These are phyloP conservation scores for Drosophila murphyi DNA, from an alignment of 1,140 invertebrate species.

Conservation along the genomic window DNA sequence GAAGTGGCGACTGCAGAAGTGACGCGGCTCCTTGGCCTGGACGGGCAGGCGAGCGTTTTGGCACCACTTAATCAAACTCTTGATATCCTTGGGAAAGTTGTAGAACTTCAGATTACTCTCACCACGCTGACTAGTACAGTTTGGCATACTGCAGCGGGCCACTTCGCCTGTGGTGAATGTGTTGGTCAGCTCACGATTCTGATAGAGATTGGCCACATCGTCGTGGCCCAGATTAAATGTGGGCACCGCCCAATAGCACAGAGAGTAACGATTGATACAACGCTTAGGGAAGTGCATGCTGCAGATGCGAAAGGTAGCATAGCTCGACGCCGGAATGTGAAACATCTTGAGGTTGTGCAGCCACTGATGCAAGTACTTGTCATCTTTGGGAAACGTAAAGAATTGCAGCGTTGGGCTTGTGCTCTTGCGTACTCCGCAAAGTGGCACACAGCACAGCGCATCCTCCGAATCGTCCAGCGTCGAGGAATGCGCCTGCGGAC, in stretches of 20 bases:
- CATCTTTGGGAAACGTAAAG: constrained; percentile 78
- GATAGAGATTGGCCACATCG: constrained; percentile 80
- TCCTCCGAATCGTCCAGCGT: constrained; percentile 75
- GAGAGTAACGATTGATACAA: constrained; percentile 77
- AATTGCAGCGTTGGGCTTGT: constrained; percentile 78
- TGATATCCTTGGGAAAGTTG: constrained; percentile 80
- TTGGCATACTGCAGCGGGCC: constrained; percentile 79
- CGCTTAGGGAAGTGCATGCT: constrained; percentile 82
- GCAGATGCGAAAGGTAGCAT: constrained; percentile 70
- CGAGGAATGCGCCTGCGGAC: constrained; percentile 69
- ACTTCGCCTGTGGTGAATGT: constrained; percentile 77
- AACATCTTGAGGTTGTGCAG: constrained; percentile 81
- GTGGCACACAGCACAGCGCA: constrained; percentile 74
- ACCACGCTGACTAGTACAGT: constrained; percentile 73
- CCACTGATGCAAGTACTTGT: constrained; percentile 80
- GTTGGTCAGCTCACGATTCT: constrained; percentile 77
- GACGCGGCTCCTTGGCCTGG: constrained; percentile 75
- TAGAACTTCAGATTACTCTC: constrained; percentile 81
- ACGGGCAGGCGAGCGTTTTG: constrained; percentile 78
- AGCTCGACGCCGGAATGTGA: constrained; percentile 66
- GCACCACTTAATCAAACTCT: constrained; percentile 80
- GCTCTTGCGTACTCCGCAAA: constrained; percentile 76
- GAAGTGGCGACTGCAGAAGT: constrained; percentile 79
- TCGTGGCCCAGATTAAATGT: constrained; percentile 81
- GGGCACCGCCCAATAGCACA: constrained; percentile 82